These are phyloP conservation scores for Thomomys bottae DNA, from an alignment of 2,113 vertebrate genomes.

Conservation along the genomic window DNA sequence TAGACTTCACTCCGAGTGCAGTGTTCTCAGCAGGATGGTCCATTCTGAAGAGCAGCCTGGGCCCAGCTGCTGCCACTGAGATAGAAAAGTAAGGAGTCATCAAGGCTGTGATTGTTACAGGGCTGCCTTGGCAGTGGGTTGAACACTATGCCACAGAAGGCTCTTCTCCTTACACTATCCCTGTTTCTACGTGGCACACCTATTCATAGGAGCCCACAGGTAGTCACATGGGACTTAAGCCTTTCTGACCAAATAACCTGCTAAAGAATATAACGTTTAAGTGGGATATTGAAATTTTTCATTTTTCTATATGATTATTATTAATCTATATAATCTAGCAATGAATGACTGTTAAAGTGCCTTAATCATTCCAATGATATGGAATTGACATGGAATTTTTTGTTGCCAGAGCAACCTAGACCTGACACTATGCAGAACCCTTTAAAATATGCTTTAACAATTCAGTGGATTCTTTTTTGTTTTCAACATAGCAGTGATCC, in stretches of 20 bases:
- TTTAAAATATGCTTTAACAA: constrained; percentile 42
- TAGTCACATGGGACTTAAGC: not conserved
- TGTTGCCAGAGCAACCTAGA: constrained; percentile 47
- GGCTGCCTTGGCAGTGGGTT: constrained; percentile 10
- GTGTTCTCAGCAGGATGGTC: constrained; percentile 19
- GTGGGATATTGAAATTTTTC: constrained; percentile 40
- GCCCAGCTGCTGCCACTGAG: not conserved
- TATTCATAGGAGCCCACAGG: constrained; percentile 19
- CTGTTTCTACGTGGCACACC: constrained; percentile 1
- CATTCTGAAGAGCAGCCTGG: constrained; percentile 3
- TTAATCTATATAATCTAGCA: constrained; percentile 26
- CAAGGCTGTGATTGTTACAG: too few relatives aligned
- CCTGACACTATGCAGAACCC: constrained; percentile 49
- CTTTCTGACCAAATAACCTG: constrained; percentile 52
- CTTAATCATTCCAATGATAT: constrained; percentile 60
- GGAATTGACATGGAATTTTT: constrained; percentile 44
- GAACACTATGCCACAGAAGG: not conserved
- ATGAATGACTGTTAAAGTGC: constrained; percentile 60
- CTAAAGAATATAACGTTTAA: constrained; percentile 6
- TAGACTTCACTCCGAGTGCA: constrained; percentile 33
- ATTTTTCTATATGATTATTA: constrained; percentile 45
- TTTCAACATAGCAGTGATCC: not conserved
- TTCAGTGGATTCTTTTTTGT: constrained; percentile 4
- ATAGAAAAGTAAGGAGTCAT: constrained; percentile 9
- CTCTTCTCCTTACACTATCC: not conserved